These are phyloP conservation scores for Sitta carolinensis DNA, from an alignment of 2,797 vertebrate genomes.

Conservation along the genomic window DNA sequence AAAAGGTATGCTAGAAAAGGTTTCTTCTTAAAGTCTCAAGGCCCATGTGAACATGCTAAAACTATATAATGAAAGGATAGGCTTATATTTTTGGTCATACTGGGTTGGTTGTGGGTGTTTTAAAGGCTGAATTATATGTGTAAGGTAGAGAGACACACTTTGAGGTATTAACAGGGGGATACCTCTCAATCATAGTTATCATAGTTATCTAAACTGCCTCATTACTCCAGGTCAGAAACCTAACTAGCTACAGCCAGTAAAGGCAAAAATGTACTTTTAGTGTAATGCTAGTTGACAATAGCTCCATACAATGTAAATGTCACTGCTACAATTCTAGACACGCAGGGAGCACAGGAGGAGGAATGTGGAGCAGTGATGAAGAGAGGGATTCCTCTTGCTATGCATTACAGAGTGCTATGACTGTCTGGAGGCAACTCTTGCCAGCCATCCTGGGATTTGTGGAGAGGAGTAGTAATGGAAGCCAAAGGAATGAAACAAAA, in stretches of 20 bases:
- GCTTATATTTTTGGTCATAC: not conserved
- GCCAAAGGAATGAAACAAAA: not conserved
- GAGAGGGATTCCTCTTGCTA: not conserved
- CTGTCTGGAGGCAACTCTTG: not conserved
- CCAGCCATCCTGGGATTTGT: not conserved
- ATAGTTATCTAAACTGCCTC: not conserved
- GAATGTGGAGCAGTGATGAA: not conserved
- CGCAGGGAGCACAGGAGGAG: not conserved
- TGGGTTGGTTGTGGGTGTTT: not conserved
- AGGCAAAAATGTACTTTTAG: not conserved
- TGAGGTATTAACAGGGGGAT: not conserved
- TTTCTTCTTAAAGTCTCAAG: not conserved
- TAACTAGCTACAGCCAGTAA: not conserved
- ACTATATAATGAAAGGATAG: not conserved
- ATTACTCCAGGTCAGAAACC: not conserved
- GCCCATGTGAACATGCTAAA: not conserved
- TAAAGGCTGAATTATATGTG: not conserved
- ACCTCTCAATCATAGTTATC: not conserved
- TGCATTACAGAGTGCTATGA: not conserved
- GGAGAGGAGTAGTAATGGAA: not conserved
- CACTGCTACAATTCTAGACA: not conserved
- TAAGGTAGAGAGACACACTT: not conserved
- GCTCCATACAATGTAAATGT: not conserved
- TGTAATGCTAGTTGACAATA: not conserved
- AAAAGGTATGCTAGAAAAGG: not conserved